These are phyloP conservation scores for Drosophila carrolli DNA, from an alignment of 1,140 invertebrate genomes.

Conservation along the genomic window DNA sequence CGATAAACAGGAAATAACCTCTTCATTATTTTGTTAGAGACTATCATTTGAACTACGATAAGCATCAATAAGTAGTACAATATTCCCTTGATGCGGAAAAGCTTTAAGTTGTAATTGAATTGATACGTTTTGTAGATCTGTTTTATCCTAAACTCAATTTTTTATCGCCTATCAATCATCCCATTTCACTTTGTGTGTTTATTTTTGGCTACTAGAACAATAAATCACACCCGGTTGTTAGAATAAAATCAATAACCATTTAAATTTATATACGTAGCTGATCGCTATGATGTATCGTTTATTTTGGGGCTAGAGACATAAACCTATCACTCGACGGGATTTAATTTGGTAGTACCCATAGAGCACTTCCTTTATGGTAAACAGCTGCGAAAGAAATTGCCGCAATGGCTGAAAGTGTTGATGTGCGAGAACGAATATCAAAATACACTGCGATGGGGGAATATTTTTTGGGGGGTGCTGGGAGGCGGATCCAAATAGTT, in stretches of 20 bases:
- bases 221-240: slow-evolving; percentile 48
- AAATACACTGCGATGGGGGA: slow-evolving; percentile 40
- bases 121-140: not conserved
- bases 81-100: no score
- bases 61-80: no score
- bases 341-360: slow-evolving; percentile 45
- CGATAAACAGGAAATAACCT: no score
- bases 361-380: slow-evolving; percentile 74
- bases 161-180: not conserved
- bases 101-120: no score
- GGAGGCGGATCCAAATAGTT: slow-evolving; percentile 8
- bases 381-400: slow-evolving; percentile 62
- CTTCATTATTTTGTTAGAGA: no score
- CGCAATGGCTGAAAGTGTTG: slow-evolving; percentile 57
- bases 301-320: slow-evolving; percentile 64
- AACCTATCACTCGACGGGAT: slow-evolving; percentile 59
- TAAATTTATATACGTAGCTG: slow-evolving; percentile 30
- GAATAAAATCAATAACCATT: slow-evolving; percentile 59
- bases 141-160: not conserved
- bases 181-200: slow-evolving; percentile 15
- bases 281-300: slow-evolving; percentile 64
- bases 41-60: not conserved
- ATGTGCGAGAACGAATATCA: slow-evolving; percentile 60
- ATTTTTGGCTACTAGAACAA: slow-evolving; percentile 8
- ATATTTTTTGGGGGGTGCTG: not conserved